Percentiles rank a stretch among this genome's conserved stretches.
Evolutionary conservation across 2,888 invertebrate species (phyloP).

Genomic region (Hemistola chrysoprasaria): DNA sequence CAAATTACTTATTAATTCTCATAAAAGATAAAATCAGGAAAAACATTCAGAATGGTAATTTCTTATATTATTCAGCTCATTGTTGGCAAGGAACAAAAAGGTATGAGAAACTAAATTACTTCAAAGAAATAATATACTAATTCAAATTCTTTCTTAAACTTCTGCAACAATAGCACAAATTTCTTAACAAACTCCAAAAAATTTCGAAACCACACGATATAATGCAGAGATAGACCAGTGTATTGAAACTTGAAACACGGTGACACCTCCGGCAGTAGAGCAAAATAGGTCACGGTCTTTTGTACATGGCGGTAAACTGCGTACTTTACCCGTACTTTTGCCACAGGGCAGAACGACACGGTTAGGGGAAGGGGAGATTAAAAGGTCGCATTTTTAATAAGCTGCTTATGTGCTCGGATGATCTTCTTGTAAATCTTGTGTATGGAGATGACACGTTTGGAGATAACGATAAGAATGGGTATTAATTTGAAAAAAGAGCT

Average conservation of each 20-base stretch:
- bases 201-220: slow-evolving; percentile 15
- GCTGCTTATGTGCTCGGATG: slow-evolving; percentile 5
- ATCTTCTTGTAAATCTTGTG: background rate
- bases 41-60: too few relatives aligned
- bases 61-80: too few relatives aligned
- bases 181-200: slow-evolving; percentile 3
- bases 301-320: slow-evolving; percentile 40
- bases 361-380: slow-evolving; percentile 8
- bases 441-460: slow-evolving; percentile 2
- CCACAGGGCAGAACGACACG: slow-evolving; percentile 8
- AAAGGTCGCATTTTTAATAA: slow-evolving; percentile 14
- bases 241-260: slow-evolving; percentile 51
- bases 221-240: slow-evolving; percentile 22
- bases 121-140: too few relatives aligned
- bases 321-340: slow-evolving; percentile 20
- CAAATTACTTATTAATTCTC: background rate
- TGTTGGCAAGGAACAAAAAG: too few relatives aligned
- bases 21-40: too few relatives aligned
- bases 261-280: slow-evolving; percentile 45
- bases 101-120: too few relatives aligned
- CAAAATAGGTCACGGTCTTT: slow-evolving; percentile 69
- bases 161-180: too few relatives aligned
- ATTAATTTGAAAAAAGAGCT: too few relatives aligned
- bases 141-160: too few relatives aligned
- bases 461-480: too few relatives aligned